Evolutionary conservation across 2,888 invertebrate genomes (phyloP).

Genomic region (Drosophila formosana): DNA sequence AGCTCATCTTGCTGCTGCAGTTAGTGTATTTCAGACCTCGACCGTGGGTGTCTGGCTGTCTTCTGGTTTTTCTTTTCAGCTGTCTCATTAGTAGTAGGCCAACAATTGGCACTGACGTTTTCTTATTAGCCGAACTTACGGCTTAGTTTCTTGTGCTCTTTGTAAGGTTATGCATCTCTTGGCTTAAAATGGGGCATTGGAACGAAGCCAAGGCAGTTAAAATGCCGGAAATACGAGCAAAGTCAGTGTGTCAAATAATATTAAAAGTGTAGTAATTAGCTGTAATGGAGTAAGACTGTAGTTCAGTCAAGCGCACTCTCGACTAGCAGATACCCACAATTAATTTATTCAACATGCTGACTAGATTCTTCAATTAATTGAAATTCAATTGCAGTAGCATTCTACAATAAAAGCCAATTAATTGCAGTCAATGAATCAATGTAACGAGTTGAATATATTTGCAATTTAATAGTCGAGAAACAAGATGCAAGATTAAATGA

Average conservation of each 20-base stretch:
- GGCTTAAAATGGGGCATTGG: background rate
- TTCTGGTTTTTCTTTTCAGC: background rate
- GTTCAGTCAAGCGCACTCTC: background rate
- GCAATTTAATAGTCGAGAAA: background rate
- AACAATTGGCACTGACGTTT: slow-evolving; percentile 21
- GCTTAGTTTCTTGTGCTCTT: background rate
- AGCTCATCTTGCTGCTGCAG: background rate
- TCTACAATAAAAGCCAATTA: background rate
- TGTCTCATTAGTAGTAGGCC: slow-evolving; percentile 6
- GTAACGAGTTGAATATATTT: background rate
- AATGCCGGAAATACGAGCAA: slow-evolving; percentile 3
- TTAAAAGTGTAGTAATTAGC: background rate
- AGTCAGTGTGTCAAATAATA: background rate
- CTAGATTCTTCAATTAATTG: background rate
- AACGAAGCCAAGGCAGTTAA: background rate
- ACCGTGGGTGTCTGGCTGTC: background rate
- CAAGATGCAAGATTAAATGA: background rate
- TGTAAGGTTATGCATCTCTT: background rate
- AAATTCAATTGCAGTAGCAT: background rate
- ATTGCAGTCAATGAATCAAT: background rate
- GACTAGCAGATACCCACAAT: background rate
- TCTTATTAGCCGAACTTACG: background rate
- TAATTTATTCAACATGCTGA: background rate
- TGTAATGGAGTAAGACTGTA: background rate
- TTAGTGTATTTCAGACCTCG: background rate